Evolutionary conservation across 2,113 vertebrate genomes (phyloP).

Genomic region (Scortum barcoo): DNA sequence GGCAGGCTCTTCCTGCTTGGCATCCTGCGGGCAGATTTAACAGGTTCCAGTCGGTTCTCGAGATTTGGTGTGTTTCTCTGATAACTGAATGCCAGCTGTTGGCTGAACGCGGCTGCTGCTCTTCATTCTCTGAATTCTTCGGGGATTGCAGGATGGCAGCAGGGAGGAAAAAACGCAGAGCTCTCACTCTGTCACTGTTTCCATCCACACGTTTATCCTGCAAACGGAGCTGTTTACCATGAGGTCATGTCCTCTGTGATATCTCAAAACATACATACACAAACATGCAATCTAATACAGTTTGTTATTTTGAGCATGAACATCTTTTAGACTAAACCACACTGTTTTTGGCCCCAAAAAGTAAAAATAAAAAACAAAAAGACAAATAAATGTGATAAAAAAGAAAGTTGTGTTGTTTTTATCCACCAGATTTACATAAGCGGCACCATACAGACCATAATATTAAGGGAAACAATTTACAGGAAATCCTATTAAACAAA

Average conservation of each 20-base stretch:
- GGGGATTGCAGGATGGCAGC: conserved; percentile 25
- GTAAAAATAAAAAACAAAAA: no score
- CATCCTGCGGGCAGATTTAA: not conserved
- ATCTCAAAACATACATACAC: no score
- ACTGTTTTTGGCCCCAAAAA: no score
- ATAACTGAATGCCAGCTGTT: conserved; percentile 37
- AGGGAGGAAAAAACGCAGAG: not conserved
- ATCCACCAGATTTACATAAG: no score
- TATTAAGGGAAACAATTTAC: no score
- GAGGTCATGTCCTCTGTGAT: not conserved
- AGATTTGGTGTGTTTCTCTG: conserved; percentile 9
- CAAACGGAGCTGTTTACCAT: not conserved
- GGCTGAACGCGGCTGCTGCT: conserved; percentile 24
- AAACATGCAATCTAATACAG: no score
- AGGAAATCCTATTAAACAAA: no score
- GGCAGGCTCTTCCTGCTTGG: not conserved
- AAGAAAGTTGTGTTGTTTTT: no score
- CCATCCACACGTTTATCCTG: not conserved
- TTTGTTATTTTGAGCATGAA: no score
- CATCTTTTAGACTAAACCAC: no score
- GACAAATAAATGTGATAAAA: no score
- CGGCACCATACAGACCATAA: no score
- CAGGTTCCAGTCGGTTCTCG: not conserved
- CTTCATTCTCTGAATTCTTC: conserved; percentile 58
- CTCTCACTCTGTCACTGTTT: not conserved